Evolutionary conservation across 1,140 invertebrate genomes (phyloP).

Genomic region (Mylabris phalerata): DNA sequence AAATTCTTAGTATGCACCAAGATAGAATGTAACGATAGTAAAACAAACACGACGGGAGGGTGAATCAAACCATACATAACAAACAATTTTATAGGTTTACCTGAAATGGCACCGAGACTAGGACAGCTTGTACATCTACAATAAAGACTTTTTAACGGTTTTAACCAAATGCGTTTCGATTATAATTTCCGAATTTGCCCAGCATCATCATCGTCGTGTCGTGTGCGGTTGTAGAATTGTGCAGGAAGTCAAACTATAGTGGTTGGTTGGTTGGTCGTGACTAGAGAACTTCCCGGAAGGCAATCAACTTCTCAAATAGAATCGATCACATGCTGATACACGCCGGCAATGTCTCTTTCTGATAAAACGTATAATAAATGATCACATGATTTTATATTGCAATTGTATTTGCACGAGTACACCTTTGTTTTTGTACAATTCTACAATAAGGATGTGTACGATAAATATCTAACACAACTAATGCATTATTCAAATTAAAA

Average conservation of each 20-base stretch:
- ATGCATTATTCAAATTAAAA: no score
- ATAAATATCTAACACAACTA: no score
- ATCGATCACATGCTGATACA: conserved; percentile 13
- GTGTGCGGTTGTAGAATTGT: no score
- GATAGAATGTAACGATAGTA: neutral
- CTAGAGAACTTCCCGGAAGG: conserved; percentile 14
- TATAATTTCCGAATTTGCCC: no score
- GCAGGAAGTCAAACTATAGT: neutral
- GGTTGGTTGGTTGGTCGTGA: conserved; percentile 9
- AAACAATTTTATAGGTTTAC: conserved; percentile 6
- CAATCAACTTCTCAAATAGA: conserved; percentile 17
- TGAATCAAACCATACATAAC: conserved; percentile 9
- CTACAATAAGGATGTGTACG: neutral
- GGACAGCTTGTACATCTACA: neutral
- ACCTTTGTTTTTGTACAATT: conserved; percentile 3
- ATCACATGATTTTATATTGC: conserved; percentile 13
- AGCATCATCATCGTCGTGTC: no score
- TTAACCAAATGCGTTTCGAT: no score
- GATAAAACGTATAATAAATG: conserved; percentile 15
- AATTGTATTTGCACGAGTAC: conserved; percentile 15
- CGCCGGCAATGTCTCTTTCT: neutral
- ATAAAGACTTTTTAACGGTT: no score
- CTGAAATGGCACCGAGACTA: conserved; percentile 3
- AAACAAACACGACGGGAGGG: conserved; percentile 7
- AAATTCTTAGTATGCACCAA: conserved; percentile 3